Evolutionary conservation across 2,888 invertebrate genomes (phyloP).

Genomic region (Nipponacmea schrenckii): DNA sequence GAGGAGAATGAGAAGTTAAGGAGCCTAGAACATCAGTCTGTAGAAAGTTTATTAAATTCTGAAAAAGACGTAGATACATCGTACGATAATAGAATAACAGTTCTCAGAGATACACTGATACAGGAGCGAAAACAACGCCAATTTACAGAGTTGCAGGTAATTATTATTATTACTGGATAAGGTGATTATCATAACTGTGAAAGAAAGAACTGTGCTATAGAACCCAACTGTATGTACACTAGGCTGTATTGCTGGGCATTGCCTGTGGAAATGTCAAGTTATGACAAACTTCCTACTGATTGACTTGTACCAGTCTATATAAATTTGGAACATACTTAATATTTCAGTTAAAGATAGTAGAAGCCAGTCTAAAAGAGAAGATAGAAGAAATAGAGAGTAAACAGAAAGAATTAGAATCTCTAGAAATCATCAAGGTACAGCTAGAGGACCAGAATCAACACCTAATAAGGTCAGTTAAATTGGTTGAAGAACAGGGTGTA

Average conservation of each 20-base stretch:
- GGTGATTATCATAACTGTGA: no score
- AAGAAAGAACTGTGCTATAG: no score
- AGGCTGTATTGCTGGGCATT: no score
- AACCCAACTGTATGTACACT: no score
- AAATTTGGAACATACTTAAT: neutral
- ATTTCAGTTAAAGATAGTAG: neutral
- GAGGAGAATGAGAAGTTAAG: conserved; percentile 30
- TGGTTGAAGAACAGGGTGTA: no score
- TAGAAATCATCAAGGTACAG: neutral
- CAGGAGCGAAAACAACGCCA: conserved; percentile 27
- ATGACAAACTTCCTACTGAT: no score
- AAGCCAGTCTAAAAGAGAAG: neutral
- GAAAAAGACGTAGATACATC: conserved; percentile 17
- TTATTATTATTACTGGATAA: neutral
- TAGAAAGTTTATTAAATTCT: conserved; percentile 18
- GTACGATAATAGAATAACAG: conserved; percentile 30
- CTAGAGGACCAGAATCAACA: neutral
- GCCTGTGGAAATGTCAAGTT: no score
- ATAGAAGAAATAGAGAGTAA: neutral
- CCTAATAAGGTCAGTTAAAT: neutral
- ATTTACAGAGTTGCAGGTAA: conserved; percentile 31
- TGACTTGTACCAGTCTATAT: no score
- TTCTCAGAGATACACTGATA: conserved; percentile 30
- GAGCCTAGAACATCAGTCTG: conserved; percentile 15
- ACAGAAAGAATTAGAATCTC: neutral